Percentiles rank a stretch among this genome's conserved stretches.
phyloP scores from a whole-genome alignment of 2,888 invertebrate genomes.

The Apotomis turbidana region DNA sequence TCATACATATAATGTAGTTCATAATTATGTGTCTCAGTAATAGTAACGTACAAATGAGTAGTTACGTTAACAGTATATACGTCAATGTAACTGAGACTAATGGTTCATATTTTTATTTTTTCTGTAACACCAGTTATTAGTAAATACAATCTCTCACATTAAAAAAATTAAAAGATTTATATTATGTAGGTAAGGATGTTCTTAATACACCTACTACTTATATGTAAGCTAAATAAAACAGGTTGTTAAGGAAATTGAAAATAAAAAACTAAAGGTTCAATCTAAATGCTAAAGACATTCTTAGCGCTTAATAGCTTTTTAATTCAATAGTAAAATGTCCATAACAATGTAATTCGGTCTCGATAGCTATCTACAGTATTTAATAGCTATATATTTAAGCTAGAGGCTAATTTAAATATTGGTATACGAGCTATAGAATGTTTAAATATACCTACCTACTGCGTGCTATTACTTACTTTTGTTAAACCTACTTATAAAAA shows the following conservation, averaged over 20 bases:
- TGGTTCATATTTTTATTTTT: too few relatives aligned
- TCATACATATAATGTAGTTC: too few relatives aligned
- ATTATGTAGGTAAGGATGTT: not conserved
- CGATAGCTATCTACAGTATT: not conserved
- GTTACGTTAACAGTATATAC: too few relatives aligned
- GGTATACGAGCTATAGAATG: not conserved
- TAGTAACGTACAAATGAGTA: too few relatives aligned
- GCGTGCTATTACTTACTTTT: too few relatives aligned
- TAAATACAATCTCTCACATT: too few relatives aligned
- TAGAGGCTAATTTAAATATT: not conserved
- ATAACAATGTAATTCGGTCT: not conserved
- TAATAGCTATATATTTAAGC: not conserved
- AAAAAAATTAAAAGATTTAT: too few relatives aligned
- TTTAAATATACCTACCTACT: too few relatives aligned
- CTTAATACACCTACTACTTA: not conserved
- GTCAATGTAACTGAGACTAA: too few relatives aligned
- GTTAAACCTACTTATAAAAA: too few relatives aligned
- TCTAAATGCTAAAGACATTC: constrained; percentile 6
- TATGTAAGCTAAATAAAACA: not conserved
- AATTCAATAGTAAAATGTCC: not conserved
- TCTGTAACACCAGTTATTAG: too few relatives aligned
- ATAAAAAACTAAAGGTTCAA: not conserved
- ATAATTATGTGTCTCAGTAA: too few relatives aligned
- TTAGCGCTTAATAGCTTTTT: not conserved
- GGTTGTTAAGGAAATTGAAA: not conserved